Evolutionary conservation across 1,140 invertebrate species (phyloP), one percentile per base, ranked within the genome.

Genomic region (Geopemphigus sp.): DNA sequence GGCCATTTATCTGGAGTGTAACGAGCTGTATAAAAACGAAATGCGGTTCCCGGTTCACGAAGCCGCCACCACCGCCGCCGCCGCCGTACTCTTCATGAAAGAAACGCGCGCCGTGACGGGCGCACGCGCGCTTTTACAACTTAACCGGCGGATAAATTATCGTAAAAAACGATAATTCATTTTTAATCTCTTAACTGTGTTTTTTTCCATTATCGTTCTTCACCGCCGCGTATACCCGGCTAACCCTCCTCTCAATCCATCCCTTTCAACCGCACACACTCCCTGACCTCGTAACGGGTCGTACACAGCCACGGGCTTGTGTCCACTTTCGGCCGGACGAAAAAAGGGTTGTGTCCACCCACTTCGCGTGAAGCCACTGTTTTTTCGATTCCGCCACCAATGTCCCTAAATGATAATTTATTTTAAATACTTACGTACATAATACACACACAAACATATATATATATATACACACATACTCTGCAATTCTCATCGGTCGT

Each of bases 1-100:
- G 54, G 53, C 73, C 54, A 76, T 76, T 76, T 76, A 76, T 76
- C 73, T 76, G 54, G 56, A 57, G 56, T 76, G 73, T 76, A 76
- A 76, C 73, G 73, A 76, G 56, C 73, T 76, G 73, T 76, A 76
- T 32, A 59, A 76, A 57, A 76, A 76, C 73, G 54, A 76, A 53
- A 29, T 57, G 54, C 66, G 66, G 66, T 68, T 47, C n/a, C n/a
- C 64, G 10, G 39, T 47, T n/a, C 22, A 1, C 47, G 63, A 10
- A 19, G 61, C 29, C 19, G 29, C 29, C 61, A 32, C 63, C 32
- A 10, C 26, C 50, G 15, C 26, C 0, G 29, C n/a, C 26, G 12
- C 26, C 6, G 29, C 22, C 47, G 50, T 29, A 19, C 26, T 45
- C 32, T 19, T 24, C n/a, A 26, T 26, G 17, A 17, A 15, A 3